Base-by-base conservation (phyloP, 2,797 vertebrate species). In the Coendou prehensilis region DNA sequence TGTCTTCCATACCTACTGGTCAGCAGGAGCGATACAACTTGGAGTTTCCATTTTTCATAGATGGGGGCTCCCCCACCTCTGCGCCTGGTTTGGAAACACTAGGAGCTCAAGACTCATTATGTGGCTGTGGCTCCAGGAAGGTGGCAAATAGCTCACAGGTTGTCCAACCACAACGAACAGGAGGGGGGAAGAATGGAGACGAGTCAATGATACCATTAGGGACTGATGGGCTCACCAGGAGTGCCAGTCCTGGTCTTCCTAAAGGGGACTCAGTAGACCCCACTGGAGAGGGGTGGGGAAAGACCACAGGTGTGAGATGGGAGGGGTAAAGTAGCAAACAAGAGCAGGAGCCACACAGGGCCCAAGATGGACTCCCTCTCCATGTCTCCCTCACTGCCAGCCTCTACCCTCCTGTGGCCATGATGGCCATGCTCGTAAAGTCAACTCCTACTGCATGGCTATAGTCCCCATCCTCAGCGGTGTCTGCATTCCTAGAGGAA, bases 381-480 rank as follows among this genome's bases (percentile, higher is more conserved):
- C 33, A 30, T 9, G 0, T 30, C 28, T 73, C 13, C 28, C 30
- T 22, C 0, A 5, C 7, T 3, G 10, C 22, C 28, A 28, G 3
- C 11, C 71, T 81, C 69, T 76, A 56, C 87, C 33, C 63, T 64
- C 61, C 30, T 50, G 52, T 6, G 1, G 88, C 17, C 0, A 1
- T 9, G 47, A 71, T 1, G 17, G 15, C 18, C 23, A 73, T 33
- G 61, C 33, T 33, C 69, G 73, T 76, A 87, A 80, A 93, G 92
- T 22, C 45, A 78, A 81, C 86, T 96, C 84, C 93, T 97, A 93
- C 95, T 96, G 96, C 93, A 97, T 81, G 97, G 97, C 83, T 87
- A 90, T 14, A 83, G 94, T 92, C 94, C 85, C 7, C 87, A 86
- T 96, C 90, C 93, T 86, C 75, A 75, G 94, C 64, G 78, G 52